These are phyloP conservation scores for Alca torda DNA, from an alignment of 2,797 vertebrate genomes.

Conservation along the genomic window DNA sequence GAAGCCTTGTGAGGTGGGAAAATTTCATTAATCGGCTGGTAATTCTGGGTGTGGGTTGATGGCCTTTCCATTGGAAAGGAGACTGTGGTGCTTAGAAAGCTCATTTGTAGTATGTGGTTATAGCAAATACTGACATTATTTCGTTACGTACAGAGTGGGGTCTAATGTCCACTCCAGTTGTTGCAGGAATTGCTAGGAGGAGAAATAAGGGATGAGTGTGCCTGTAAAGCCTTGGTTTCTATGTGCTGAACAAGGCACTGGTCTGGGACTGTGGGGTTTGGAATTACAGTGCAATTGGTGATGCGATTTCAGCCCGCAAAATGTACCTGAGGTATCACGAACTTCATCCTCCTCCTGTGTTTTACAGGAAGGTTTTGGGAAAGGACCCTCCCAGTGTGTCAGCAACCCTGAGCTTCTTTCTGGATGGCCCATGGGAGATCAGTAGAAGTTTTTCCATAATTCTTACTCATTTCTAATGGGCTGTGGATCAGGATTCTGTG, in stretches of 20 bases:
- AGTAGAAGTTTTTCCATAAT: background rate
- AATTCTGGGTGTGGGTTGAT: background rate
- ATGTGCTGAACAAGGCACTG: background rate
- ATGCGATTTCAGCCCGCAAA: background rate
- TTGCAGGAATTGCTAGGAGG: background rate
- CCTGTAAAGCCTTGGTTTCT: background rate
- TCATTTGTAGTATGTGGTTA: background rate
- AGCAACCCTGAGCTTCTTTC: background rate
- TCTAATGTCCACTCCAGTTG: background rate
- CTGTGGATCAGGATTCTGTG: background rate
- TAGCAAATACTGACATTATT: background rate
- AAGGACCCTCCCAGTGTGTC: background rate
- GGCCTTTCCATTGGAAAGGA: background rate
- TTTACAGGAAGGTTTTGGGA: background rate
- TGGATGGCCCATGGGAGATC: background rate
- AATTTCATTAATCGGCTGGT: background rate
- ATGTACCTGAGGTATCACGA: background rate
- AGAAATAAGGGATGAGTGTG: accelerated
- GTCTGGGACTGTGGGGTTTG: background rate
- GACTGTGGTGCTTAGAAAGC: background rate
- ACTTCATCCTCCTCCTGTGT: background rate
- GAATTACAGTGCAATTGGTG: accelerated
- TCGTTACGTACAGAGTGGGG: accelerated
- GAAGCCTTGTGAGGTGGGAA: background rate
- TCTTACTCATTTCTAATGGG: background rate